Conservation (phyloP, 2,888 invertebrate species). For the Heliconius hortense region DNA sequence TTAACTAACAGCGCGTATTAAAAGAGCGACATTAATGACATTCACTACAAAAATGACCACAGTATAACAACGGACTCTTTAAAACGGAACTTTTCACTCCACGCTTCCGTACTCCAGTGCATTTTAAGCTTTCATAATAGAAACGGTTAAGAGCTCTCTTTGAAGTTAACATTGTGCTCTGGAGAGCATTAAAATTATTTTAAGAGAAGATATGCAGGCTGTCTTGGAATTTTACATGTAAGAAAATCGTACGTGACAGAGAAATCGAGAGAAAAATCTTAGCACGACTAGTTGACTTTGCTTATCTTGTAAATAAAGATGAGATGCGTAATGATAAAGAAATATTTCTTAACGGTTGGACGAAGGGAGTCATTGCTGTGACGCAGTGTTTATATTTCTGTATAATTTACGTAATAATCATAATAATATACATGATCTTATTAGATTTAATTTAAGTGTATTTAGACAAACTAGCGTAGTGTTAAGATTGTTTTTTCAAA, state of each 20-base stretch:
- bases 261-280: not conserved
- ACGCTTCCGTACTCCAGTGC: constrained; percentile 59
- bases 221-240: constrained; percentile 7
- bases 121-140: constrained; percentile 65
- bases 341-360: not conserved
- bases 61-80: constrained; percentile 38
- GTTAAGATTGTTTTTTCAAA: no score
- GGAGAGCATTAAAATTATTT: constrained; percentile 46
- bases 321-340: not conserved
- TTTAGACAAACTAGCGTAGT: no score
- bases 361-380: no score
- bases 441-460: no score
- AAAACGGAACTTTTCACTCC: constrained; percentile 58
- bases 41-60: constrained; percentile 33
- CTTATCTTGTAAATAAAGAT: not conserved
- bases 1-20: not conserved
- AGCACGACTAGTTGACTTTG: not conserved
- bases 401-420: not conserved
- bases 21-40: constrained; percentile 26
- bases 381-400: not conserved
- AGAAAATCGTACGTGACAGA: not conserved
- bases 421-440: no score
- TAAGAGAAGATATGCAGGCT: constrained; percentile 25
- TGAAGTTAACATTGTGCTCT: constrained; percentile 47
- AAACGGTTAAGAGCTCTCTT: constrained; percentile 49